phyloP scores from a whole-genome alignment of 2,888 invertebrate species.

The Camptogramma bilineatum region DNA sequence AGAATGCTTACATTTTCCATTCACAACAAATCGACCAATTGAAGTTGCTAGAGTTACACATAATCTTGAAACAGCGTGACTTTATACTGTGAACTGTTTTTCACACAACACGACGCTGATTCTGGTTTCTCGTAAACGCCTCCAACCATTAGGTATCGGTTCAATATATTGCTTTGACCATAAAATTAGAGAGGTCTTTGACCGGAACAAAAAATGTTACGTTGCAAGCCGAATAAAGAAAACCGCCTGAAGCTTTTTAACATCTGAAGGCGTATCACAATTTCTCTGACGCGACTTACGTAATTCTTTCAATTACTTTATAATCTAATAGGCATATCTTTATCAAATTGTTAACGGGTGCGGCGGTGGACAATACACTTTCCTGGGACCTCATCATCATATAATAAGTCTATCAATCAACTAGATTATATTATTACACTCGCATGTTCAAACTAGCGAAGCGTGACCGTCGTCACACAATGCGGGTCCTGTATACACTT shows the following conservation, averaged over 20 bases:
- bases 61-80: neutral
- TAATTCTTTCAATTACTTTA: constrained; percentile 75
- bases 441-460: constrained; percentile 72
- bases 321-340: constrained; percentile 63
- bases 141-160: constrained; percentile 74
- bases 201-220: constrained; percentile 65
- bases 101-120: constrained; percentile 61
- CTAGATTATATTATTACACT: constrained; percentile 70
- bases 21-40: constrained; percentile 6
- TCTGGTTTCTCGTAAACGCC: constrained; percentile 72
- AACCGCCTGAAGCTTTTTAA: constrained; percentile 73
- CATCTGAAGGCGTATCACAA: constrained; percentile 71
- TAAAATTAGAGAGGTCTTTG: constrained; percentile 72
- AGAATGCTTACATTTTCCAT: neutral
- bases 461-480: constrained; percentile 70
- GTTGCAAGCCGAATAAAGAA: constrained; percentile 71
- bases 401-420: constrained; percentile 79
- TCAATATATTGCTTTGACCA: constrained; percentile 73
- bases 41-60: constrained; percentile 7
- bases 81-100: constrained; percentile 54
- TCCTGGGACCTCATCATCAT: constrained; percentile 73
- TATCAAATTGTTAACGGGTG: constrained; percentile 64
- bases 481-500: constrained; percentile 54
- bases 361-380: constrained; percentile 66
- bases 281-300: constrained; percentile 73